Conservation (phyloP, 2,797 vertebrate species). For the Spinus olivaceus region DNA sequence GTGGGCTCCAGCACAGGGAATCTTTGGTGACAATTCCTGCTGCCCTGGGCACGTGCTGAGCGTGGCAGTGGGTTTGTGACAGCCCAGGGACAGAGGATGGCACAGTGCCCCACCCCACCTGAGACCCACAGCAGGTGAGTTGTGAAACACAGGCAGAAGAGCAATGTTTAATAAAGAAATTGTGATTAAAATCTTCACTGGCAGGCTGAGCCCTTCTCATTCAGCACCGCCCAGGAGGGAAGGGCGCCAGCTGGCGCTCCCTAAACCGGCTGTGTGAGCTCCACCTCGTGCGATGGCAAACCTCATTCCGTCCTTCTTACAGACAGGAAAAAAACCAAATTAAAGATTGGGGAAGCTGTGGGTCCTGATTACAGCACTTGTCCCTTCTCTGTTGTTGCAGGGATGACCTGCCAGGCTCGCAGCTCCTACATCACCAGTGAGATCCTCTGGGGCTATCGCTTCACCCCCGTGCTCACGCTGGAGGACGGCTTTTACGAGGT, state of each 20-base stretch:
- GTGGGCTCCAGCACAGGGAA: background rate
- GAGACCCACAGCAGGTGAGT: background rate
- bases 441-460: constrained; percentile 97
- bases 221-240: background rate
- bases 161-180: background rate
- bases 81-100: background rate
- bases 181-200: background rate
- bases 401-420: constrained; percentile 97
- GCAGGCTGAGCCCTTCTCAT: background rate
- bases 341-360: background rate
- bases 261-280: background rate
- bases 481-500: constrained; percentile 99
- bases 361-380: background rate
- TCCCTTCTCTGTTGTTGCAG: constrained; percentile 68
- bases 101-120: background rate
- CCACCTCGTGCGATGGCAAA: background rate
- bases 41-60: background rate
- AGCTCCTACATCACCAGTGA: constrained; percentile 94
- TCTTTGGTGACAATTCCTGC: background rate
- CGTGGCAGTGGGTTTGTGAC: background rate
- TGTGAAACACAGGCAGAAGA: background rate
- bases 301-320: background rate
- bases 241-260: accelerated
- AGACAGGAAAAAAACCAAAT: background rate
- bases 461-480: constrained; percentile 94